Percentiles rank a stretch among this genome's conserved stretches.
These are phyloP conservation scores for Platyura marginata DNA, from an alignment of 1,140 invertebrate species.

Conservation along the genomic window DNA sequence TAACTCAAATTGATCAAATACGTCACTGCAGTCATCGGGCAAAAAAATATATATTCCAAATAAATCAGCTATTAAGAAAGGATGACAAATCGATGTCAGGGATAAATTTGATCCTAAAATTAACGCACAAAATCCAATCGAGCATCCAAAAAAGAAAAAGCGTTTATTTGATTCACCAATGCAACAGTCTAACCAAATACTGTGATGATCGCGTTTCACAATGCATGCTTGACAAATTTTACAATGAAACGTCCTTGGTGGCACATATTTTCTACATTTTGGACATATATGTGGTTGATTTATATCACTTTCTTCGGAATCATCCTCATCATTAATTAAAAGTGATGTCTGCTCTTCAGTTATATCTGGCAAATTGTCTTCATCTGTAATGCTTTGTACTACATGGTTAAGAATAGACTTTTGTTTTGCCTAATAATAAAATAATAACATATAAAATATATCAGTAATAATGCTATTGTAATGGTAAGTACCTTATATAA, in stretches of 20 bases:
- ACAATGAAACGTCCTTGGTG: slow-evolving; percentile 16
- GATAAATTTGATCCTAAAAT: slow-evolving; percentile 24
- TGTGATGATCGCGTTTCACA: slow-evolving; percentile 18
- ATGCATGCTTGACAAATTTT: slow-evolving; percentile 16
- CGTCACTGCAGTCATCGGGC: slow-evolving; percentile 29
- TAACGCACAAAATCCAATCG: slow-evolving; percentile 15
- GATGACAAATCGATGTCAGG: slow-evolving; percentile 28
- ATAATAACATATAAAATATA: too few species aligned
- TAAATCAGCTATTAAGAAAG: slow-evolving; percentile 19
- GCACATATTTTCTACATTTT: slow-evolving; percentile 15
- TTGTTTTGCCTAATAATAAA: slow-evolving; percentile 6
- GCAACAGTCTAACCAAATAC: slow-evolving; percentile 28
- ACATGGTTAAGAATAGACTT: slow-evolving; percentile 14
- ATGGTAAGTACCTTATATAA: slow-evolving; percentile 10
- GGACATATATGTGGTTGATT: slow-evolving; percentile 18
- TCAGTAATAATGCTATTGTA: background rate
- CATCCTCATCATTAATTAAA: slow-evolving; percentile 10
- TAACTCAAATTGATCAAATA: slow-evolving; percentile 24
- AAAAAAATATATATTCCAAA: slow-evolving; percentile 19
- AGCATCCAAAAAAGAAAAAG: slow-evolving; percentile 21
- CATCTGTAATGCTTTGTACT: slow-evolving; percentile 10
- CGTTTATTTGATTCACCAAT: slow-evolving; percentile 26
- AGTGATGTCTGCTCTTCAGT: slow-evolving; percentile 11
- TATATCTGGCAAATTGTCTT: slow-evolving; percentile 16
- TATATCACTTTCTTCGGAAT: slow-evolving; percentile 3